Evolutionary conservation across 2,888 invertebrate species (phyloP).

Genomic region (Azorinus chamasolen): DNA sequence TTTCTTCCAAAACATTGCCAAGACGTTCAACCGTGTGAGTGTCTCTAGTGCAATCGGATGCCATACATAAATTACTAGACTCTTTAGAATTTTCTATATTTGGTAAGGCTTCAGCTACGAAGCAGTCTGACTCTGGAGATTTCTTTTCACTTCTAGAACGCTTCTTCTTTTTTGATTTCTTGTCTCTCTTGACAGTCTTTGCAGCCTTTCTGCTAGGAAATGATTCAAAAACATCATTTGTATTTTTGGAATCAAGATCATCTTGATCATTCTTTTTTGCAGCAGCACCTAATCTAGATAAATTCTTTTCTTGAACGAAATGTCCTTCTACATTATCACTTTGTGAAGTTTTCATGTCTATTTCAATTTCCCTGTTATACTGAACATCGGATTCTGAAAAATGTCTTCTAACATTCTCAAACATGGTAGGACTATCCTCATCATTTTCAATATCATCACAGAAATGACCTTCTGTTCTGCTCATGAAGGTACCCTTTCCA

Average conservation of each 20-base stretch:
- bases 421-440: slow-evolving; percentile 5
- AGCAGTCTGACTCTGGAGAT: too few relatives aligned
- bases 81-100: slow-evolving; percentile 8
- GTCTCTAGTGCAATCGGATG: neutral
- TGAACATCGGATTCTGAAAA: slow-evolving; percentile 54
- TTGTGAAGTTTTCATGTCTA: slow-evolving; percentile 14
- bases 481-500: too few relatives aligned
- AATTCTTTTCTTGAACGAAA: slow-evolving; percentile 40
- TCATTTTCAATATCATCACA: slow-evolving; percentile 39
- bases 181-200: too few relatives aligned
- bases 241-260: too few relatives aligned
- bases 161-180: too few relatives aligned
- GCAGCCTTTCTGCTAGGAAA: too few relatives aligned
- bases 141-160: too few relatives aligned
- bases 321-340: slow-evolving; percentile 51
- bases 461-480: slow-evolving; percentile 29
- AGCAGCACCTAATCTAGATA: too few relatives aligned
- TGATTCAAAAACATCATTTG: too few relatives aligned
- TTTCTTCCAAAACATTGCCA: slow-evolving; percentile 62
- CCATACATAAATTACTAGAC: slow-evolving; percentile 4
- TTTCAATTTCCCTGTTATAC: neutral
- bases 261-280: too few relatives aligned
- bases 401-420: slow-evolving; percentile 24
- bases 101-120: too few relatives aligned
- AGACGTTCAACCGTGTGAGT: slow-evolving; percentile 44